Percentiles rank a stretch among this genome's conserved stretches.
Conservation (phyloP, 2,888 invertebrate species). For the Cepaea hortensis region DNA sequence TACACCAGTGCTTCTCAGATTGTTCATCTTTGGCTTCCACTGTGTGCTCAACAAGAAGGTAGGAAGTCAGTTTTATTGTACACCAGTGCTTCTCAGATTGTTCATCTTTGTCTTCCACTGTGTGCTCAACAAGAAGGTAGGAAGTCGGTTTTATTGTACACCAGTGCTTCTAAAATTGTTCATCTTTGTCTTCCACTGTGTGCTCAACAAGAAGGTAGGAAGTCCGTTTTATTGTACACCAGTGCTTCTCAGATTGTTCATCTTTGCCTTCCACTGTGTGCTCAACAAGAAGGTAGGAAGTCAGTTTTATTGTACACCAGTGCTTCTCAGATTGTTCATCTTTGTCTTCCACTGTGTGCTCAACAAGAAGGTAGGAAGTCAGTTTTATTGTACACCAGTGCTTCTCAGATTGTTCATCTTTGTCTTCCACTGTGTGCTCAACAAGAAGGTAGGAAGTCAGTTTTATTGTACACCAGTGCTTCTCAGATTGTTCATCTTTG, state of each 20-base stretch:
- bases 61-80: background rate
- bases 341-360: slow-evolving; percentile 69
- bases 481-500: no score
- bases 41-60: slow-evolving; percentile 71
- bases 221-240: no score
- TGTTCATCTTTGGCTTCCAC: slow-evolving; percentile 70
- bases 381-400: no score
- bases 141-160: no score
- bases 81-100: slow-evolving; percentile 60
- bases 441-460: slow-evolving; percentile 71
- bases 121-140: slow-evolving; percentile 69
- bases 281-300: slow-evolving; percentile 67
- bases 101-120: slow-evolving; percentile 72
- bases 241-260: slow-evolving; percentile 67
- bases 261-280: slow-evolving; percentile 69
- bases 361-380: slow-evolving; percentile 70
- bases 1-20: slow-evolving; percentile 58
- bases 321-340: slow-evolving; percentile 68
- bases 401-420: no score
- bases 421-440: slow-evolving; percentile 68
- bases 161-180: slow-evolving; percentile 64
- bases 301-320: no score
- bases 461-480: no score
- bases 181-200: slow-evolving; percentile 70
- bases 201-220: slow-evolving; percentile 68